Conservation (phyloP, 2,797 vertebrate species). For the Labroides dimidiatus region DNA sequence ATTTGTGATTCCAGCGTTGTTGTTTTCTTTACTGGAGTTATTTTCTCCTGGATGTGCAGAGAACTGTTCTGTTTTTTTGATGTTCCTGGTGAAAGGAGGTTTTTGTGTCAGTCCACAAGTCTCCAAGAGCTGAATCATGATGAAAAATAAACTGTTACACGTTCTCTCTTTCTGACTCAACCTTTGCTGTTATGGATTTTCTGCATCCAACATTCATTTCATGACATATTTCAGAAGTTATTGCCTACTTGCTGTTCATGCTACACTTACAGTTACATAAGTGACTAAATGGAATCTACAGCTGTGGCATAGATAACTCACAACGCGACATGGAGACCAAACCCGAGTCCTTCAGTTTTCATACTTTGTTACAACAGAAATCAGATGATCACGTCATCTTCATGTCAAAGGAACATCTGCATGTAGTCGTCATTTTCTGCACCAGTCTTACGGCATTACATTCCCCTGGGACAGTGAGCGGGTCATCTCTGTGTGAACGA, state of each 20-base stretch:
- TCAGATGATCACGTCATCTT: constrained; percentile 38
- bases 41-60: background rate
- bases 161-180: constrained; percentile 27
- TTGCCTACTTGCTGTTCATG: constrained; percentile 67
- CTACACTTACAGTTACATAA: constrained; percentile 71
- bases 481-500: constrained; percentile 96
- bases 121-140: constrained; percentile 25
- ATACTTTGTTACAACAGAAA: constrained; percentile 11
- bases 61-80: constrained; percentile 13
- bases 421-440: constrained; percentile 24
- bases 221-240: constrained; percentile 30
- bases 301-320: constrained; percentile 52
- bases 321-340: constrained; percentile 39
- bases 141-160: constrained; percentile 14
- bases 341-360: constrained; percentile 28
- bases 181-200: constrained; percentile 10
- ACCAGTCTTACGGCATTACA: constrained; percentile 85
- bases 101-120: constrained; percentile 18
- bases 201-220: constrained; percentile 47
- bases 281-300: constrained; percentile 73
- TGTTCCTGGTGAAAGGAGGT: constrained; percentile 7
- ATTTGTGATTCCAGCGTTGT: background rate
- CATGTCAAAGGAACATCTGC: constrained; percentile 30
- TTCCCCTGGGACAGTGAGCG: constrained; percentile 96
- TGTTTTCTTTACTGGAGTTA: background rate